Conservation (phyloP, 2,113 vertebrate genomes). For the Perca fluviatilis region DNA sequence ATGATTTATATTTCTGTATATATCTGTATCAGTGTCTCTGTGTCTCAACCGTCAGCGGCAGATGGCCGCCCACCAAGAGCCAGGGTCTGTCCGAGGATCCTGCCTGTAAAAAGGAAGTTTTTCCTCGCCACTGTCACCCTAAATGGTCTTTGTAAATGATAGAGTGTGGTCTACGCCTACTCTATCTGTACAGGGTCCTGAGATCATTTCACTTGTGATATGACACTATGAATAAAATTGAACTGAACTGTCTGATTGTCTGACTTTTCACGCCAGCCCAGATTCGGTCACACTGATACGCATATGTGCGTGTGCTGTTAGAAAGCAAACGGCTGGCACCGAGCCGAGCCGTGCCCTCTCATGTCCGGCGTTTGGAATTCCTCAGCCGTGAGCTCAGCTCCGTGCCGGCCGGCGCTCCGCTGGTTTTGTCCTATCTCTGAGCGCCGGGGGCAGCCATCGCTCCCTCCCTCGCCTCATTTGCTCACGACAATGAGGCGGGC, state of each 20-base stretch:
- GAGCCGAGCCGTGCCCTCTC: slow-evolving; percentile 40
- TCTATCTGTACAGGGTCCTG: no score
- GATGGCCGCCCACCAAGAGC: no score
- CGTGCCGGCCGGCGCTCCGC: slow-evolving; percentile 8
- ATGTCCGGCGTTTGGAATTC: slow-evolving; percentile 68
- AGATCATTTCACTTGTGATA: no score
- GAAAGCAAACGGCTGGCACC: slow-evolving; percentile 28
- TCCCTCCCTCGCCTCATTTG: slow-evolving; percentile 70
- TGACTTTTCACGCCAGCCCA: slow-evolving; percentile 11
- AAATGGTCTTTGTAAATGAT: no score
- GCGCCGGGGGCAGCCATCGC: not conserved
- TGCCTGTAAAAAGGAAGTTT: no score
- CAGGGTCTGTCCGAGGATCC: no score
- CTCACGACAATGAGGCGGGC: slow-evolving; percentile 68
- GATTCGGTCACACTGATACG: not conserved
- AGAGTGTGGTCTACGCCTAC: no score
- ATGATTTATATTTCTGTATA: no score
- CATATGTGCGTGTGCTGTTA: not conserved
- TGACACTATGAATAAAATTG: no score
- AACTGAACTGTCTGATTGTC: not conserved
- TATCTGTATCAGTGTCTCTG: no score
- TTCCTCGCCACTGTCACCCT: no score
- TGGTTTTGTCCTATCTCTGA: slow-evolving; percentile 46
- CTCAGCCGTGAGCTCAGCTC: slow-evolving; percentile 66
- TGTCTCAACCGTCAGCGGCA: no score